These are phyloP conservation scores for Catamblyrhynchus diadema DNA, from an alignment of 2,797 vertebrate species.

Conservation along the genomic window DNA sequence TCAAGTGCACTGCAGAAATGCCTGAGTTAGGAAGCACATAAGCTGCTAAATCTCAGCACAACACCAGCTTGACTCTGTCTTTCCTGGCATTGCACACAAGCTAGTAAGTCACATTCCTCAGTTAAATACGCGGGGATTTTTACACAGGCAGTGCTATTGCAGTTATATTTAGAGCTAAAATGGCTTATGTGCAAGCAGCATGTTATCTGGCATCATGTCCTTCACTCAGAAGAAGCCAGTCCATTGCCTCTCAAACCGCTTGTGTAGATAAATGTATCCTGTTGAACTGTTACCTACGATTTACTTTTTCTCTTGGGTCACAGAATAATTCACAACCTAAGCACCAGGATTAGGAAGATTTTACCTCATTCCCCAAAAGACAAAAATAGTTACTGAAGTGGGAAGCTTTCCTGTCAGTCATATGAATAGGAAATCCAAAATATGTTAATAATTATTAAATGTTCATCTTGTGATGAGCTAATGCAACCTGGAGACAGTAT, in stretches of 20 bases:
- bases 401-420: neutral
- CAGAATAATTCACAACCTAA: neutral
- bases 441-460: neutral
- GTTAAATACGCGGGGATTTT: neutral
- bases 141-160: neutral
- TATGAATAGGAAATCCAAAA: neutral
- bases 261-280: neutral
- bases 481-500: neutral
- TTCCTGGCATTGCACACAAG: neutral
- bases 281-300: neutral
- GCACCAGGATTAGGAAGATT: constrained; percentile 11
- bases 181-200: neutral
- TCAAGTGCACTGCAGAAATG: neutral
- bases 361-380: constrained; percentile 35
- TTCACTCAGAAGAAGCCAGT: neutral
- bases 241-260: neutral
- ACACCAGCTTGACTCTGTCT: neutral
- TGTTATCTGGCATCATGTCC: neutral
- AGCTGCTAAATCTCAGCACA: constrained; percentile 34
- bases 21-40: constrained; percentile 13
- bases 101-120: neutral
- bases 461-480: neutral
- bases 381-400: neutral
- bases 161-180: constrained; percentile 8
- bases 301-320: neutral